A percentile compares a stretch with the other conserved stretches of the same genome.
Conservation (phyloP, 2,797 vertebrate genomes). For the Chrosomus eos region DNA sequence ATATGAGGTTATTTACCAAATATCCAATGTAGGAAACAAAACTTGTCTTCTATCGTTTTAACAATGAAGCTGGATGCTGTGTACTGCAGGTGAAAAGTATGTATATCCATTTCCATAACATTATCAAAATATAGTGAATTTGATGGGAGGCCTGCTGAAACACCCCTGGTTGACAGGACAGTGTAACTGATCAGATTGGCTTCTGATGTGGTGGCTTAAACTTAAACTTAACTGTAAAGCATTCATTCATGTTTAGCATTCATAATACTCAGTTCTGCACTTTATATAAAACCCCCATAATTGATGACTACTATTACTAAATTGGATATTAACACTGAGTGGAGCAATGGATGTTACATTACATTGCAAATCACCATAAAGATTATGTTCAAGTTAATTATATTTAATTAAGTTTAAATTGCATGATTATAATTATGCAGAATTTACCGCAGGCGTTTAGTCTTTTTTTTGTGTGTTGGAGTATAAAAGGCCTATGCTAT, state of each 20-base stretch:
- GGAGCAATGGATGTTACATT: conserved; percentile 18
- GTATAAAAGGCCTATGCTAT: not conserved
- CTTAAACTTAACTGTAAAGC: too few relatives aligned
- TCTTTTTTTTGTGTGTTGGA: not conserved
- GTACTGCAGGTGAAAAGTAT: not conserved
- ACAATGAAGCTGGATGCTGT: not conserved
- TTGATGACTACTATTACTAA: not conserved
- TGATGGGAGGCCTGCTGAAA: not conserved
- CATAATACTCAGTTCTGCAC: not conserved
- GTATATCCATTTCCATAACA: not conserved
- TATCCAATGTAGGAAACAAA: not conserved
- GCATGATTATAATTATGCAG: not conserved
- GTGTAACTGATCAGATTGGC: not conserved
- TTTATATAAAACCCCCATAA: not conserved
- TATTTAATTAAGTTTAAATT: conserved; percentile 13
- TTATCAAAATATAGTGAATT: too few relatives aligned
- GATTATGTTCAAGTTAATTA: conserved; percentile 6
- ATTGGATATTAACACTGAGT: not conserved
- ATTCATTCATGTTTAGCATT: too few relatives aligned
- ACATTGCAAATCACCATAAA: conserved; percentile 4
- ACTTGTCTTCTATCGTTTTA: not conserved
- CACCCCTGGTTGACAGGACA: not conserved
- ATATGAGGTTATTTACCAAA: not conserved
- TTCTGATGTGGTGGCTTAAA: not conserved
- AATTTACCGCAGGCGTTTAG: not conserved